phyloP scores from a whole-genome alignment of 2,113 vertebrate species.

The Syngnathoides biaculeatus region DNA sequence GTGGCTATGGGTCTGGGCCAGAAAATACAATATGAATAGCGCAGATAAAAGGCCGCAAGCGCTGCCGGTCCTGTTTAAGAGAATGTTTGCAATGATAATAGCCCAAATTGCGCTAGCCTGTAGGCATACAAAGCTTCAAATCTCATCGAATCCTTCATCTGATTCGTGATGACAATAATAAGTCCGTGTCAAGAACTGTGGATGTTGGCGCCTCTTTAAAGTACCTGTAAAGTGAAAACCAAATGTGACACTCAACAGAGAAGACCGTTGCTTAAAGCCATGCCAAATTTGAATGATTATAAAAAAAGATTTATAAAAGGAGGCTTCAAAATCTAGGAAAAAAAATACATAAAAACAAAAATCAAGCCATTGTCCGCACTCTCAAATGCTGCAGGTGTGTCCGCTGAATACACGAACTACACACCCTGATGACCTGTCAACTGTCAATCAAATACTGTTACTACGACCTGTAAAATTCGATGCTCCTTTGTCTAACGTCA shows the following conservation, averaged over 20 bases:
- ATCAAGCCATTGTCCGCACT: not conserved
- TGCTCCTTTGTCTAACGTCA: not conserved
- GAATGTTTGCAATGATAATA: conserved; percentile 24
- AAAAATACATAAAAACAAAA: no score
- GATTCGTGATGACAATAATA: conserved; percentile 15
- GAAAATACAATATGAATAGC: conserved; percentile 13
- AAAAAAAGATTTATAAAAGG: not conserved
- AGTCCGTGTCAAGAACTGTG: not conserved
- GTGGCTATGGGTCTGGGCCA: conserved; percentile 19
- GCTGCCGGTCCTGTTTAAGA: conserved; percentile 3
- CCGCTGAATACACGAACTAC: not conserved
- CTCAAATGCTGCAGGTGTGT: not conserved
- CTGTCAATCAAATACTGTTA: not conserved
- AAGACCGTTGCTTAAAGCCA: not conserved
- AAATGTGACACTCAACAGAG: not conserved
- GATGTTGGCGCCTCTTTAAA: not conserved
- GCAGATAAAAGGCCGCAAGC: no score
- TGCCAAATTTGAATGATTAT: not conserved
- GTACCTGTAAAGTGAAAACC: not conserved
- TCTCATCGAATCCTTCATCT: conserved; percentile 9
- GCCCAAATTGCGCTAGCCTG: conserved; percentile 7
- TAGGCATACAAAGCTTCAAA: conserved; percentile 8
- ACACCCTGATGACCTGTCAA: not conserved
- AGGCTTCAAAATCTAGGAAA: not conserved
- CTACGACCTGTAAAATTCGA: not conserved